Conservation (phyloP, 2,797 vertebrate genomes). For the Tokudaia tokunoshimensis region DNA sequence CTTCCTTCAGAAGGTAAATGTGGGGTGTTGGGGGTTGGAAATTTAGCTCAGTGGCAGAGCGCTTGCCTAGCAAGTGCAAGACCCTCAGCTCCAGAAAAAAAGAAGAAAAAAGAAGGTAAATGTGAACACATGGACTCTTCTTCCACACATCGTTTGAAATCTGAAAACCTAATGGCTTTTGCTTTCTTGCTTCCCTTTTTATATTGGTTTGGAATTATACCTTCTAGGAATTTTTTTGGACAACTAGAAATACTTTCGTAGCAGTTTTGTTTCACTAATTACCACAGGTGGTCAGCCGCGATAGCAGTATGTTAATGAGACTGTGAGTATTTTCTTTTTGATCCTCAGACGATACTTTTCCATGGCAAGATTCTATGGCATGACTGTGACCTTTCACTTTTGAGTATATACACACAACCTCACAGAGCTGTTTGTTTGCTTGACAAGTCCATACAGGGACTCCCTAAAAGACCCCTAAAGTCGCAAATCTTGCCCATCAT, state of each 20-base stretch:
- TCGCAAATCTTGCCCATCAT: background rate
- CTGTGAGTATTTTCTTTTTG: conserved; percentile 45
- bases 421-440: background rate
- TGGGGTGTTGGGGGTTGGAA: no score
- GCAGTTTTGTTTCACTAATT: conserved; percentile 24
- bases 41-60: no score
- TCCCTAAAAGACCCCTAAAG: background rate
- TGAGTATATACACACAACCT: background rate
- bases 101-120: background rate
- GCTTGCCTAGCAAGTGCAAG: no score
- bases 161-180: conserved; percentile 19
- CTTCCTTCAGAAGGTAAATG: conserved; percentile 17
- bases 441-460: background rate
- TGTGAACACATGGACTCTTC: background rate
- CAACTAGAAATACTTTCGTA: background rate
- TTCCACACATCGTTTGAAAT: background rate
- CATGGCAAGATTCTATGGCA: conserved; percentile 18
- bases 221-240: conserved; percentile 33
- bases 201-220: conserved; percentile 22
- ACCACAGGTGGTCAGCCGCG: conserved; percentile 57
- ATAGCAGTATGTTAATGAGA: background rate
- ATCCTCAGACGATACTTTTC: conserved; percentile 22
- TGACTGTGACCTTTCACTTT: background rate
- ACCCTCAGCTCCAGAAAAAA: no score
- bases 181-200: conserved; percentile 51